Evolutionary conservation across 2,888 invertebrate species (phyloP).

Genomic region (Acanthosepion lycidas): DNA sequence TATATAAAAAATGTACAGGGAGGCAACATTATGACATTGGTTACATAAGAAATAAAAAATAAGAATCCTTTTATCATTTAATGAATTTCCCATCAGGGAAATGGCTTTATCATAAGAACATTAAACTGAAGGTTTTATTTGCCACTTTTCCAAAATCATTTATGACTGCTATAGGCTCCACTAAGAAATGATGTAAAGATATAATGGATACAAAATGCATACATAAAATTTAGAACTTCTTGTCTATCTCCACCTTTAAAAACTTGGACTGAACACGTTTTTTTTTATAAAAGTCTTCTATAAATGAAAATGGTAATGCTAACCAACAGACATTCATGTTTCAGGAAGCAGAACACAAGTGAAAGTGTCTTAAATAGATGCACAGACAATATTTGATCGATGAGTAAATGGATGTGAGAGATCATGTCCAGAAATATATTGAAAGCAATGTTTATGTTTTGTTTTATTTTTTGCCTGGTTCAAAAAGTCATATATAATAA

Average conservation of each 20-base stretch:
- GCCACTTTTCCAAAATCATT: too few species aligned
- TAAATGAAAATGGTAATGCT: background rate
- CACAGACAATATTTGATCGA: background rate
- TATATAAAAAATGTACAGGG: too few species aligned
- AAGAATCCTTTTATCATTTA: too few species aligned
- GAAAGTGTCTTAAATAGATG: conserved; percentile 4
- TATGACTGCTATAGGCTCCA: too few species aligned
- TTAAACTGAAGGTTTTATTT: too few species aligned
- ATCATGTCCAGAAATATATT: background rate
- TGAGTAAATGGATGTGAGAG: background rate
- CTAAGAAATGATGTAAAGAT: too few species aligned
- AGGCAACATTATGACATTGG: too few species aligned
- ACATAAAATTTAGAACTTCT: background rate
- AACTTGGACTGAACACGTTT: background rate
- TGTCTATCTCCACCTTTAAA: background rate
- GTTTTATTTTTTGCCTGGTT: background rate
- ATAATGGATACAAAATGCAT: too few species aligned
- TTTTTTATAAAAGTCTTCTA: background rate
- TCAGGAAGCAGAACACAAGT: background rate
- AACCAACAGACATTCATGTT: background rate
- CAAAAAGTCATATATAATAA: background rate
- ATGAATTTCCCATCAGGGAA: too few species aligned
- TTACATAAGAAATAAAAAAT: too few species aligned
- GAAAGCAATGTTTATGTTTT: background rate
- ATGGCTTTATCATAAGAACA: too few species aligned